These are phyloP conservation scores for Gymnocypris eckloni DNA, from an alignment of 2,797 vertebrate genomes.

Conservation along the genomic window DNA sequence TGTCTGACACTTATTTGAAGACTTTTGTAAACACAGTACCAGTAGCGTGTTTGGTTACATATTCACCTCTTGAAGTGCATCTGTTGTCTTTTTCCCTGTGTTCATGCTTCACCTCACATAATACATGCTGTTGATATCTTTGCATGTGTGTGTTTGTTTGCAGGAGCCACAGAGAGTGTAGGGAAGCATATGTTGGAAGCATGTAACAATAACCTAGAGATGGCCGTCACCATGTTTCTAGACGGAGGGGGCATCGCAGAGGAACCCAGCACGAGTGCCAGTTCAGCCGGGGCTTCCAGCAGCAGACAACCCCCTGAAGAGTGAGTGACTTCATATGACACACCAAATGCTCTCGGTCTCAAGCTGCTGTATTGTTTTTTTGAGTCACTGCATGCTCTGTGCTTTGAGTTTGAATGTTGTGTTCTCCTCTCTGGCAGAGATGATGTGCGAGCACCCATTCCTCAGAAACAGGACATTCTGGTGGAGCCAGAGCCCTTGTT, in stretches of 20 bases:
- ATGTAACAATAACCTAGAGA: constrained; percentile 97
- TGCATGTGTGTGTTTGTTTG: constrained; percentile 32
- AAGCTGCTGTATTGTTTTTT: not conserved
- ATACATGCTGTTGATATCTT: not conserved
- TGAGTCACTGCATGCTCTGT: constrained; percentile 1
- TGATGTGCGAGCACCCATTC: constrained; percentile 97
- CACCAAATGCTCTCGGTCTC: not conserved
- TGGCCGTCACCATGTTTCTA: constrained; percentile 99
- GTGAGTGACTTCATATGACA: constrained; percentile 65
- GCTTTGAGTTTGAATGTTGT: constrained; percentile 30
- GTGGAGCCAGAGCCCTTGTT: constrained; percentile 98
- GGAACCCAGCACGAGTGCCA: constrained; percentile 97
- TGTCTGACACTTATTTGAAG: not conserved
- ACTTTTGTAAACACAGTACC: not conserved
- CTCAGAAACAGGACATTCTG: constrained; percentile 98
- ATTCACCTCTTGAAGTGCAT: not conserved
- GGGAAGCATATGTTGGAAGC: constrained; percentile 98
- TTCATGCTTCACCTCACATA: not conserved
- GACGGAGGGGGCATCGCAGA: constrained; percentile 95
- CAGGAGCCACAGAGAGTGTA: constrained; percentile 96
- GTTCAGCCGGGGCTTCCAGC: constrained; percentile 84
- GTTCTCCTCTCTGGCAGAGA: constrained; percentile 78
- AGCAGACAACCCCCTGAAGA: constrained; percentile 82
- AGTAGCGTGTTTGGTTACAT: not conserved
- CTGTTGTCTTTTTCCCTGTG: not conserved